phyloP scores from a whole-genome alignment of 2,113 vertebrate species.

The Petromus typicus region DNA sequence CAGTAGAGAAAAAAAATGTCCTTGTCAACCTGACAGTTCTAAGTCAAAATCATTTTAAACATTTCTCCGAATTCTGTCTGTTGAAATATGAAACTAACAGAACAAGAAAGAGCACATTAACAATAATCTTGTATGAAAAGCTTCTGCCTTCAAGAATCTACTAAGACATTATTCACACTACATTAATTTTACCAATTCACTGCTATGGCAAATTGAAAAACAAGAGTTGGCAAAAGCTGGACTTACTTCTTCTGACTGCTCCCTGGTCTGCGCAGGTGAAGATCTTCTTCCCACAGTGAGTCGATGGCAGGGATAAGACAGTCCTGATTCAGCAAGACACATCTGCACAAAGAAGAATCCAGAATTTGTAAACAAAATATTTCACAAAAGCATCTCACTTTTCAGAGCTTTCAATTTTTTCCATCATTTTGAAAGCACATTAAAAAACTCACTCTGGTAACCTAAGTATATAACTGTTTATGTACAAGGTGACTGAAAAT shows the following conservation, averaged over 20 bases:
- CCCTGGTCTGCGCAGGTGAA: slow-evolving; percentile 92
- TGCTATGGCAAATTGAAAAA: slow-evolving; percentile 24
- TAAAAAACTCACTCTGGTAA: slow-evolving; percentile 49
- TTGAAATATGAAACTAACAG: slow-evolving; percentile 65
- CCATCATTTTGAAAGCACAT: slow-evolving; percentile 2
- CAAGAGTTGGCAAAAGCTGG: slow-evolving; percentile 40
- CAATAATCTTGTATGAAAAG: slow-evolving; percentile 52
- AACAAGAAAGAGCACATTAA: slow-evolving; percentile 63
- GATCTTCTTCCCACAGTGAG: slow-evolving; percentile 96
- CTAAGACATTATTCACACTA: slow-evolving; percentile 53
- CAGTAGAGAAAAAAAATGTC: slow-evolving; percentile 46
- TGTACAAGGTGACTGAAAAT: slow-evolving; percentile 29
- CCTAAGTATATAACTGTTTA: not conserved
- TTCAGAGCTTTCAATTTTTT: not conserved
- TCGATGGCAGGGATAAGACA: slow-evolving; percentile 97
- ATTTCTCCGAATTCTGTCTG: slow-evolving; percentile 36
- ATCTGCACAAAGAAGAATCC: slow-evolving; percentile 88
- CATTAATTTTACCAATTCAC: slow-evolving; percentile 65
- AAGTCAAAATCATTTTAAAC: slow-evolving; percentile 67
- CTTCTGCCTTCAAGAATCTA: slow-evolving; percentile 69
- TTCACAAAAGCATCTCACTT: not conserved
- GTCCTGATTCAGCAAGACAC: slow-evolving; percentile 94
- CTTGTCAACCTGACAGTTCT: slow-evolving; percentile 51
- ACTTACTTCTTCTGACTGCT: slow-evolving; percentile 95
- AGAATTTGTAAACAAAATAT: slow-evolving; percentile 51